Conservation (phyloP, 2,113 vertebrate genomes). For the Rhabdomys dilectus region DNA sequence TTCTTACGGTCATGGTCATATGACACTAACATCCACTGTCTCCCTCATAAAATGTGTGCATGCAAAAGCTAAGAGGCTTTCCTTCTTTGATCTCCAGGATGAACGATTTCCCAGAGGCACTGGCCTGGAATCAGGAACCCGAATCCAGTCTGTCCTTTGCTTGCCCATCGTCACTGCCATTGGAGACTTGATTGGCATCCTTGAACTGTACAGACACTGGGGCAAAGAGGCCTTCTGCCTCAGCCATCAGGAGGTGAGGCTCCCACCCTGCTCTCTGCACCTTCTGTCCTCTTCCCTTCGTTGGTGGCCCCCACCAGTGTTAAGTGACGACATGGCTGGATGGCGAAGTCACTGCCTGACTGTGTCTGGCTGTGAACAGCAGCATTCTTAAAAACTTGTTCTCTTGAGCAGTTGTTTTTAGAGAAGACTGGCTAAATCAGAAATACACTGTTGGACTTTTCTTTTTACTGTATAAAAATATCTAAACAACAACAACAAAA, state of each 20-base stretch:
- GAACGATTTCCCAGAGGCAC: constrained; percentile 97
- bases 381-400: not conserved
- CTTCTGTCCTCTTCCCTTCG: accelerated
- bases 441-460: not conserved
- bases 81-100: constrained; percentile 87
- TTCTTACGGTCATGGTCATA: too few species aligned
- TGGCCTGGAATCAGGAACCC: constrained; percentile 95
- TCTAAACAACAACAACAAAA: not conserved
- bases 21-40: too few species aligned
- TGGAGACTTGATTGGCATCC: constrained; percentile 96
- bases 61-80: not conserved
- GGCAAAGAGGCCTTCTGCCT: constrained; percentile 96
- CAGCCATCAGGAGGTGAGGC: constrained; percentile 95
- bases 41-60: accelerated
- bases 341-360: not conserved
- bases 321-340: not conserved
- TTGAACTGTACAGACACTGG: constrained; percentile 96
- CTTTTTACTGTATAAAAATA: not conserved
- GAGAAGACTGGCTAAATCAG: not conserved
- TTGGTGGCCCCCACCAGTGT: accelerated
- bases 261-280: too few species aligned
- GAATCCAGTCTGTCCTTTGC: constrained; percentile 97
- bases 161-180: constrained; percentile 97
- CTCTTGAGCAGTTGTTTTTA: not conserved
- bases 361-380: not conserved